These are phyloP conservation scores for Takifugu flavidus DNA, from an alignment of 2,113 vertebrate genomes.

Conservation along the genomic window DNA sequence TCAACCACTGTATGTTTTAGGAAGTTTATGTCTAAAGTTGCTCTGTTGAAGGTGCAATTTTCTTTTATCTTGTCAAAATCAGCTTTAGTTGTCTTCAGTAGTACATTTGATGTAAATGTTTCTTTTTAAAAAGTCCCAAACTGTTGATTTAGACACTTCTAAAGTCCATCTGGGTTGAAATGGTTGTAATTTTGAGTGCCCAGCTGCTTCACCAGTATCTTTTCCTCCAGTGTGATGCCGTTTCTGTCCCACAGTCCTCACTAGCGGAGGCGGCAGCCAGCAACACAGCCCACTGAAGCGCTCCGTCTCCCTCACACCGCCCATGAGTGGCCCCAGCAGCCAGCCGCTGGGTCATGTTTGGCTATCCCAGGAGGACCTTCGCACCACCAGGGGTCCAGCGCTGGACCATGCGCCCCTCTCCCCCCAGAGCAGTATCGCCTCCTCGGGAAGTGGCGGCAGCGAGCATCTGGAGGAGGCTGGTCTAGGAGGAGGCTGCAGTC, in stretches of 20 bases:
- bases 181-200: neutral
- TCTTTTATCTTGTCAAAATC: neutral
- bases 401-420: constrained; percentile 96
- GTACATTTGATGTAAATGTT: too few relatives aligned
- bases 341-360: constrained; percentile 95
- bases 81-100: too few relatives aligned
- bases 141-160: too few relatives aligned
- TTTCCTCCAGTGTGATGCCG: constrained; percentile 23
- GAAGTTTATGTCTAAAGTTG: too few relatives aligned
- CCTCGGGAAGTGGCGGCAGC: constrained; percentile 97
- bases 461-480: constrained; percentile 95
- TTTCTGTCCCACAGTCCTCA: constrained; percentile 82
- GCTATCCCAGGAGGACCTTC: constrained; percentile 99
- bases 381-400: constrained; percentile 83
- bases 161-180: too few relatives aligned
- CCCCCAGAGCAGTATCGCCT: constrained; percentile 98
- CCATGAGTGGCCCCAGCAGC: constrained; percentile 90
- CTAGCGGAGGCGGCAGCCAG: constrained; percentile 71
- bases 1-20: too few relatives aligned
- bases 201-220: neutral
- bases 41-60: neutral
- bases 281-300: constrained; percentile 98
- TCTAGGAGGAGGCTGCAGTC: constrained; percentile 63
- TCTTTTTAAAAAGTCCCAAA: too few relatives aligned
- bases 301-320: constrained; percentile 97